Evolutionary conservation across 2,888 invertebrate genomes (phyloP).

Genomic region (Allophyes oxyacanthae): DNA sequence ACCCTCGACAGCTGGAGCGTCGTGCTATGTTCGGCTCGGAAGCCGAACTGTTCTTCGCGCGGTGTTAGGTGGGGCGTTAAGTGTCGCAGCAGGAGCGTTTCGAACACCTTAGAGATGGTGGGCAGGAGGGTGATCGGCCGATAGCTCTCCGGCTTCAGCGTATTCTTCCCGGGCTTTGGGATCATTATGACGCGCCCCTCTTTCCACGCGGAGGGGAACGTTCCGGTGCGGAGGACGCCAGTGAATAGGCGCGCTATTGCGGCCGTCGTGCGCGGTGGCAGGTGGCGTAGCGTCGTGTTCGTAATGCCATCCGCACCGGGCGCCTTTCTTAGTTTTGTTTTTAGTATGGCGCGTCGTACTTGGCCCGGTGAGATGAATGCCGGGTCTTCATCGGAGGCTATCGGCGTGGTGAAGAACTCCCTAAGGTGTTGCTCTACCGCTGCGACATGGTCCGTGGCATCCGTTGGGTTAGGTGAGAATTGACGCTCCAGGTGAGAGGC

Average conservation of each 20-base stretch:
- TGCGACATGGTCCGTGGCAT: constrained; percentile 1
- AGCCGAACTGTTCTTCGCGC: too few relatives aligned
- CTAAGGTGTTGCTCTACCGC: constrained; percentile 11
- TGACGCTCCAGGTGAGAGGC: too few relatives aligned
- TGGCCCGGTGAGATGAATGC: constrained; percentile 10
- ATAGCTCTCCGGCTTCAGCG: constrained; percentile 40
- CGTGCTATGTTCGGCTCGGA: too few relatives aligned
- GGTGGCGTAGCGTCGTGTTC: too few relatives aligned
- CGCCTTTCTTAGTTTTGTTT: too few relatives aligned
- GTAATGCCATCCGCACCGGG: too few relatives aligned
- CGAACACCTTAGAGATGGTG: constrained; percentile 44
- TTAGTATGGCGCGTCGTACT: constrained; percentile 23
- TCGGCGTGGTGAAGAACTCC: constrained; percentile 9
- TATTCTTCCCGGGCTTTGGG: constrained; percentile 46
- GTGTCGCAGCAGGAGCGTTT: constrained; percentile 33
- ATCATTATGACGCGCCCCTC: too few relatives aligned
- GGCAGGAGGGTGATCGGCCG: constrained; percentile 46
- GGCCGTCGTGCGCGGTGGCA: too few relatives aligned
- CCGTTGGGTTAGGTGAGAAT: constrained; percentile 6
- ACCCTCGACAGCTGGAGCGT: too few relatives aligned
- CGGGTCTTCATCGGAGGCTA: constrained; percentile 4
- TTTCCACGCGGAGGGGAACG: too few relatives aligned
- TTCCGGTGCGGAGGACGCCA: too few relatives aligned
- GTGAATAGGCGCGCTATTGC: too few relatives aligned
- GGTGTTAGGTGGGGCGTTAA: constrained; percentile 5